Evolutionary conservation across 1,140 invertebrate species (phyloP), one percentile per base, ranked within the genome.

Genomic region (Brachionus rubens): DNA sequence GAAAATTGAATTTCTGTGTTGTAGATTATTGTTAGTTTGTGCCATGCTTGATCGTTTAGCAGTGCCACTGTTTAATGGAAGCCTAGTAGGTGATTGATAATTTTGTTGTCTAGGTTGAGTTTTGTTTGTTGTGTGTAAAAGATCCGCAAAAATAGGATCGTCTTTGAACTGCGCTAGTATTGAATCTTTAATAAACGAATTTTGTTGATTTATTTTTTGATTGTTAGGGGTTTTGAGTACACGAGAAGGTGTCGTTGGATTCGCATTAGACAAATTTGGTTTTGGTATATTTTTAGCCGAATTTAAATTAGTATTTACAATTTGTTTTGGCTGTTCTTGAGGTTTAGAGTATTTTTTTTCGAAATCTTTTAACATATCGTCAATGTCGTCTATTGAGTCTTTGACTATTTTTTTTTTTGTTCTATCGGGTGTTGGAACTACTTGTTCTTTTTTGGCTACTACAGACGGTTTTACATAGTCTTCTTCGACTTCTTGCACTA

Each of bases 121-220:
- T 12, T 1, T 2, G 10, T 28, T 28, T 12, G 24, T 56, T 10
- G 52, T 14, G 12, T 56, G 24, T 33, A 72, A 30, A 19, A 72
- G 24, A 19, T 72, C 68, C 6, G 19, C 46, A 50, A 72, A 72
- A 19, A 72, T 52, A 5, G 68, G 68, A 46, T 72, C 68, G 24
- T 54, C 68, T 72, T 54, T 72, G n/a, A 72, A 72, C 68, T 72
- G 68, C 7, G 68, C 68, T n/a, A 72, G 26, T 21, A 72, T 16
- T 1, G 68, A 72, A 33, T 72, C 68, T 41, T 72, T 72, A 3
- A 72, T 46, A 46, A 46, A 10, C 14, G 43, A 14, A 46, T 46
- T 46, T 46, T 46, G 43, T 46, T 46, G 4, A 36, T 46, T 46
- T 46, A 14, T 26, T 65, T 43, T 36, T 24, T 43, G 59, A 12